Evolutionary conservation across 2,888 invertebrate species (phyloP).

Genomic region (Ectobius pallidus): DNA sequence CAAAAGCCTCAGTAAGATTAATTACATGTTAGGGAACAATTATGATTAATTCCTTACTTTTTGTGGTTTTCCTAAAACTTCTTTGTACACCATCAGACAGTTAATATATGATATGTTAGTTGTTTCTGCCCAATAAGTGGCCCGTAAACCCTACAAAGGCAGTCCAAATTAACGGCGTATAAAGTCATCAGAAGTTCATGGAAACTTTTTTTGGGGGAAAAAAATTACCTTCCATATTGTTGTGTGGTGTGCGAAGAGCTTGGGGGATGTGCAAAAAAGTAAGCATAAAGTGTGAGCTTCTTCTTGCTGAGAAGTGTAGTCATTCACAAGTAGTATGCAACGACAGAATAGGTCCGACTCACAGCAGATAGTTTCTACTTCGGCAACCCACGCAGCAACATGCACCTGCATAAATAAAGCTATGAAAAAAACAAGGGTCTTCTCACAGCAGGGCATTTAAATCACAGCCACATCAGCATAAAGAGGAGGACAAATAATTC

Average conservation of each 20-base stretch:
- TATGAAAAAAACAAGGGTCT: too few species aligned
- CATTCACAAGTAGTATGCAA: too few species aligned
- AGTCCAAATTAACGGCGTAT: background rate
- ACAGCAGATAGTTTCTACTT: too few species aligned
- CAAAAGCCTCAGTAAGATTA: background rate
- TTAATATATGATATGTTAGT: background rate
- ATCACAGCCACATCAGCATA: too few species aligned
- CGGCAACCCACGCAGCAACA: too few species aligned
- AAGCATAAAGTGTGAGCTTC: too few species aligned
- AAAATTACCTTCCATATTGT: background rate
- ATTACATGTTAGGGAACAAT: background rate
- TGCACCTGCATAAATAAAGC: too few species aligned
- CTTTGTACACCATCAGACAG: background rate
- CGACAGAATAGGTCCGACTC: too few species aligned
- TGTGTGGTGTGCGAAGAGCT: background rate
- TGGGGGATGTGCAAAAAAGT: too few species aligned
- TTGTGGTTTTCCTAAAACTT: background rate
- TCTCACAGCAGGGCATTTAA: too few species aligned
- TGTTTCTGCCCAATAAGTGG: background rate
- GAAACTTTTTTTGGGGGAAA: background rate
- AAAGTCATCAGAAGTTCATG: constrained; percentile 12
- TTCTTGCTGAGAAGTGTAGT: too few species aligned
- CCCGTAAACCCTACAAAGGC: background rate
- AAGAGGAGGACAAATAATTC: too few species aligned
- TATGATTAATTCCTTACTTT: background rate